Base-by-base conservation (phyloP, 2,113 vertebrate species). In the Oostethus manadensis region DNA sequence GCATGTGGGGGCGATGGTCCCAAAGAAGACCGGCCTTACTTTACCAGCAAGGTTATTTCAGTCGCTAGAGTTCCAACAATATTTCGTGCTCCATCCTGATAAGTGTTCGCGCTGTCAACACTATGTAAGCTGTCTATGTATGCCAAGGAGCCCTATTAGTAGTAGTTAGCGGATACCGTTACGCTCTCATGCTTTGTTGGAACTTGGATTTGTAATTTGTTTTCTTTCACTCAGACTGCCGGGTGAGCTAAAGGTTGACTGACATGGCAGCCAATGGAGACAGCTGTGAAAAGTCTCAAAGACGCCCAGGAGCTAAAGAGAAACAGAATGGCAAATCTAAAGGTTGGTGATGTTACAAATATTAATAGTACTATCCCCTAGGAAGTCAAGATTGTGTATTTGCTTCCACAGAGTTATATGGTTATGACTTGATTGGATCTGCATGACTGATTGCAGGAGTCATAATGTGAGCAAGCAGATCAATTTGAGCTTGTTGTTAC, bases 261-360 rank as follows among this genome's bases (percentile, higher is more conserved):
- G 92, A 95, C 86, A 98, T 98, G 96, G 94, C 94, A 92, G 93
- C 93, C 82, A 94, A 95, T 92, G 94, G 92, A 89, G 91, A 91
- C 63, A 91, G 89, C 51, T 93, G 91, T 89, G 95, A 96, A 45
- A 74, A 84, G 62, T 73, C 85, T 70, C 93, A 94, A 88, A 94
- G 91, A 86, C 93, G 93, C 60, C 57, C 83, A 51, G 88, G 89
- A 80, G 78, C 71, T 63, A 95, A 93, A 88, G 93, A 93, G 57
- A 94, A 92, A 78, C 93, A 92, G 74, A 98, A 98, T 80, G 96
- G 96, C 11, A 94, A 60, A 71, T 91, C 93, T 56, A 84, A 92
- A 94, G 95, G 96, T 97, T 67, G 35, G 88, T 74, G 1, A 33
- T 40, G 43, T 22, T 23, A 20, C 18, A 21, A 40, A 40, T 42